Conservation (phyloP, 2,797 vertebrate species). For the Arctocebus calabarensis region DNA sequence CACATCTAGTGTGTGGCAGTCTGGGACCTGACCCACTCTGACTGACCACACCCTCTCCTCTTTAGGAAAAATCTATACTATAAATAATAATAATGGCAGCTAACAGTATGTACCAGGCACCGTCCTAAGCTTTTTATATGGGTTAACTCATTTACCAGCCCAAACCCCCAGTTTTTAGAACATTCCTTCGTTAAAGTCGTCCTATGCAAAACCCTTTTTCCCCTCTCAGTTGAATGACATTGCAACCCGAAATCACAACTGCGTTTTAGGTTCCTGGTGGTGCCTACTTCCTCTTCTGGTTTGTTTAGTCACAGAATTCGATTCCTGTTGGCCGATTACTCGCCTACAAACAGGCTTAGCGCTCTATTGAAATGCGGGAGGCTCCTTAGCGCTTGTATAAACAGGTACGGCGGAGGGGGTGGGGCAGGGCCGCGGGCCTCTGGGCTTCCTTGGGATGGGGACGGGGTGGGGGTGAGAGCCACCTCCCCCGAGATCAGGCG, state of each 20-base stretch:
- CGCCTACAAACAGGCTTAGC: constrained; percentile 83
- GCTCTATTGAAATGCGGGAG: constrained; percentile 84
- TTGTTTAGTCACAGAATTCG: constrained; percentile 86
- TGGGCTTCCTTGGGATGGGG: constrained; percentile 65
- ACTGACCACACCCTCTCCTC: neutral
- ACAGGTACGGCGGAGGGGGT: constrained; percentile 31
- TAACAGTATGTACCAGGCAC: neutral
- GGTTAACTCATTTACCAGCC: constrained; percentile 28
- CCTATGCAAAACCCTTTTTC: neutral
- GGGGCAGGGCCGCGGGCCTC: constrained; percentile 60
- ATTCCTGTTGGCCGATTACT: constrained; percentile 81
- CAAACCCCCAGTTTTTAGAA: neutral
- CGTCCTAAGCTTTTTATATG: neutral
- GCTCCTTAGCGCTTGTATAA: no score
- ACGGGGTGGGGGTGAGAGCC: constrained; percentile 21
- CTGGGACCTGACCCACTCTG: neutral
- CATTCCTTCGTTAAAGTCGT: constrained; percentile 42
- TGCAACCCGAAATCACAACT: constrained; percentile 86
- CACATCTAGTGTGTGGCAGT: neutral
- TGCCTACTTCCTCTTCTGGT: constrained; percentile 88
- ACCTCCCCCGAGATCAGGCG: constrained; percentile 42
- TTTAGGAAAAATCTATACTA: neutral
- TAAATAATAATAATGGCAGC: neutral
- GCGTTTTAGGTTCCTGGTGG: constrained; percentile 79
- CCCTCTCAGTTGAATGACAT: constrained; percentile 78